A percentile compares a stretch with the other conserved stretches of the same genome.
These are phyloP conservation scores for Xestia xanthographa DNA, from an alignment of 2,888 invertebrate species.

Conservation along the genomic window DNA sequence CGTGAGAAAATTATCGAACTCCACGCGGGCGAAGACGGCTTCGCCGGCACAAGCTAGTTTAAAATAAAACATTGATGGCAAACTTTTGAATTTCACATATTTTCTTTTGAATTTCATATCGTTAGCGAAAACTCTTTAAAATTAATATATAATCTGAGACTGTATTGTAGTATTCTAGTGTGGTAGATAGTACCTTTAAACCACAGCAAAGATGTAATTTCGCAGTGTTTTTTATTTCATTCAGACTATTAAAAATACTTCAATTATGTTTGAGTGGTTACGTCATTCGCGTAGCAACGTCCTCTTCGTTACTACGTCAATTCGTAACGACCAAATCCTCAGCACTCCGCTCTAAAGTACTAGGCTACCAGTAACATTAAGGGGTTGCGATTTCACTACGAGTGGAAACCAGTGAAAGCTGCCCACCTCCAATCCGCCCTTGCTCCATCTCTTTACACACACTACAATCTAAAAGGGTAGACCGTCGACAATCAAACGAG, in stretches of 20 bases:
- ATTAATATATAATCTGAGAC: too few relatives aligned
- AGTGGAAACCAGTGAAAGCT: neutral
- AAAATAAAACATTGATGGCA: too few relatives aligned
- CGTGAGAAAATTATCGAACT: too few relatives aligned
- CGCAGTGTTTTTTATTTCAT: neutral
- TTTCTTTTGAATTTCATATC: too few relatives aligned
- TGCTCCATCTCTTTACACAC: neutral
- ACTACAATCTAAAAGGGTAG: neutral
- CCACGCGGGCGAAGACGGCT: too few relatives aligned
- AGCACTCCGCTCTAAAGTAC: slow-evolving; percentile 31
- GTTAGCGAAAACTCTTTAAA: too few relatives aligned
- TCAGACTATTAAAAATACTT: neutral
- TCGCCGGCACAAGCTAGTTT: too few relatives aligned
- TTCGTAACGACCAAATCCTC: slow-evolving; percentile 16
- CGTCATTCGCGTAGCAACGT: neutral
- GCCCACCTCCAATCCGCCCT: neutral
- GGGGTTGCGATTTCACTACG: slow-evolving; percentile 5
- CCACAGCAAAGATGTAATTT: too few relatives aligned
- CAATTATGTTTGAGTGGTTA: neutral
- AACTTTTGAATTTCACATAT: too few relatives aligned
- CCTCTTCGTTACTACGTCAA: slow-evolving; percentile 4
- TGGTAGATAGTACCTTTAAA: neutral
- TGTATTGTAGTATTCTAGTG: too few relatives aligned
- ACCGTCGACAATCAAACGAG: slow-evolving; percentile 1
- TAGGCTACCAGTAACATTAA: slow-evolving; percentile 36